Percentiles rank a stretch among this genome's conserved stretches.
Conservation (phyloP, 2,888 invertebrate genomes). For the Pherbina coryleti region DNA sequence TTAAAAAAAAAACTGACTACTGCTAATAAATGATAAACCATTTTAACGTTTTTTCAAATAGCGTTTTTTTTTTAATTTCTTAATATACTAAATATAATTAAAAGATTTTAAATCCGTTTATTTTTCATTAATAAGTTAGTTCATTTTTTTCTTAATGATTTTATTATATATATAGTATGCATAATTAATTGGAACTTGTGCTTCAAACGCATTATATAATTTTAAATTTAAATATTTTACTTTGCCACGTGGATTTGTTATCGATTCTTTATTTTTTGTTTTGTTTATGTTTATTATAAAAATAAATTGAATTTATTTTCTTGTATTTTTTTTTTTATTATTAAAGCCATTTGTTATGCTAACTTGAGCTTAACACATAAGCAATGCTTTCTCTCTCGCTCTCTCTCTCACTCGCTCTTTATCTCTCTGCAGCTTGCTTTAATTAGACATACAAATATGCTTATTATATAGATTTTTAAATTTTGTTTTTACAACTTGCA, state of each 20-base stretch:
- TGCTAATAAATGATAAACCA: too few species aligned
- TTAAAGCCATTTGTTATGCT: constrained; percentile 10
- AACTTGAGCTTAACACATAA: background rate
- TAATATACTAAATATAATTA: too few species aligned
- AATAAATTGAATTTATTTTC: constrained; percentile 29
- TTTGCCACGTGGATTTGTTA: too few species aligned
- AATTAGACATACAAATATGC: background rate
- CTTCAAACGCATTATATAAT: constrained; percentile 41
- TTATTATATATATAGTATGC: constrained; percentile 12
- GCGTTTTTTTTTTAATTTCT: too few species aligned
- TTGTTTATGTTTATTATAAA: constrained; percentile 28
- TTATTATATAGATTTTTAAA: background rate
- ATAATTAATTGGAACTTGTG: constrained; percentile 47
- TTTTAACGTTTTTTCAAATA: too few species aligned
- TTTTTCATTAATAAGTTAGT: background rate
- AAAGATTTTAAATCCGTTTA: too few species aligned
- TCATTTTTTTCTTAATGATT: background rate
- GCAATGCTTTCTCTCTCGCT: background rate
- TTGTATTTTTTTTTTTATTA: constrained; percentile 35
- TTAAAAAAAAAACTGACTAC: too few species aligned
- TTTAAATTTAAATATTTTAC: constrained; percentile 3
- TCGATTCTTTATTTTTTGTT: background rate
- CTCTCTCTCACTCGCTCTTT: too few species aligned
- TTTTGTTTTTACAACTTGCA: background rate
- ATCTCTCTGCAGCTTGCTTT: background rate